A percentile compares a stretch with the other conserved stretches of the same genome.
Conservation (phyloP, 2,797 vertebrate species). For the Eurystomus glaucurus region DNA sequence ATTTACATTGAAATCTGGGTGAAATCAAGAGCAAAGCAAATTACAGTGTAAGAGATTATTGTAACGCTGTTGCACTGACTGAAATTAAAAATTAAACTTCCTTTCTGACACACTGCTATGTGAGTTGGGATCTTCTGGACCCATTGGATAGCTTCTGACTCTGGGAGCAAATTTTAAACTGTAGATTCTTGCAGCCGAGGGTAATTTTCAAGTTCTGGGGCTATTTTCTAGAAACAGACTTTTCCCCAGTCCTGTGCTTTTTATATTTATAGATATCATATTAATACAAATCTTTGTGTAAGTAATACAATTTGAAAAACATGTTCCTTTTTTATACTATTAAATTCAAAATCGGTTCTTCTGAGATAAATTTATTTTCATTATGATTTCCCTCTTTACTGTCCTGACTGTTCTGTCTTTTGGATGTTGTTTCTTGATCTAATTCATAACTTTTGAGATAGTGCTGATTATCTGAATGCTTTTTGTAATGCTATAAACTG, state of each 20-base stretch:
- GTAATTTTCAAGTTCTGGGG: neutral
- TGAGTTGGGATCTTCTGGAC: neutral
- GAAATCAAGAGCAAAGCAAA: neutral
- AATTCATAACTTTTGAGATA: neutral
- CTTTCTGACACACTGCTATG: neutral
- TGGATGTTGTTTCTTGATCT: neutral
- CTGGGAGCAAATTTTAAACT: neutral
- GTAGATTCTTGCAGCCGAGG: neutral
- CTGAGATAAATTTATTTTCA: constrained; percentile 7
- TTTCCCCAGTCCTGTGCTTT: neutral
- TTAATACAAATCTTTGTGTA: neutral
- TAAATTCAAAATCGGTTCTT: neutral
- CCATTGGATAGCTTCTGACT: neutral
- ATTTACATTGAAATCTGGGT: neutral
- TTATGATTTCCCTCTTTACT: neutral
- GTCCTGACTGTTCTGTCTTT: neutral
- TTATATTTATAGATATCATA: neutral
- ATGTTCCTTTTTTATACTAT: neutral
- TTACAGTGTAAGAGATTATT: neutral
- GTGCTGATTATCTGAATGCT: neutral
- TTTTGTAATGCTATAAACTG: neutral
- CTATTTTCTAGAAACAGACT: neutral
- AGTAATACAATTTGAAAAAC: neutral
- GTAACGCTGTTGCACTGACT: neutral
- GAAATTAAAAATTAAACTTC: neutral